phyloP scores from a whole-genome alignment of 2,797 vertebrate species.

The Rhabdophis nuchalis region DNA sequence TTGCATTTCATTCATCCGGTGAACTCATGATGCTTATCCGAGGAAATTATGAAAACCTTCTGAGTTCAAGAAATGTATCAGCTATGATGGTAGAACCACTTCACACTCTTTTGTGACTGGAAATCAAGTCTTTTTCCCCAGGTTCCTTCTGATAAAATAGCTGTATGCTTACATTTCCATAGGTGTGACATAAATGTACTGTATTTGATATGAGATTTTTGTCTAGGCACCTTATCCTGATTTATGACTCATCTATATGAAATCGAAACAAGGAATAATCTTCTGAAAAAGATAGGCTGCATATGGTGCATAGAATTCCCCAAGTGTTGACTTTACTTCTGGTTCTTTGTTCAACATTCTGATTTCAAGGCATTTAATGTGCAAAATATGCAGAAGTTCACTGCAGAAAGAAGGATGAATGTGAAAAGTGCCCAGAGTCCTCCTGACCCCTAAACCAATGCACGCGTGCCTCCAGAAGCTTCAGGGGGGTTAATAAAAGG shows the following conservation, averaged over 20 bases:
- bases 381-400: neutral
- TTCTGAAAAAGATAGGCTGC: neutral
- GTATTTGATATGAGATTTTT: neutral
- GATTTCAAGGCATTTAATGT: neutral
- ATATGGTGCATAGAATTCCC: too few species aligned
- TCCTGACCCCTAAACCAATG: neutral
- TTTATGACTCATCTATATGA: neutral
- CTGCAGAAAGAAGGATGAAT: neutral
- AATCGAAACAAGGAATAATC: neutral
- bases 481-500: neutral
- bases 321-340: neutral
- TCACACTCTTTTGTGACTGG: neutral
- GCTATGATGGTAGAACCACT: neutral
- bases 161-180: constrained; percentile 1
- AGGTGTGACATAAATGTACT: neutral
- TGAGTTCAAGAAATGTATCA: constrained; percentile 6
- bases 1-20: neutral
- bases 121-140: neutral
- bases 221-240: neutral
- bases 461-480: neutral
- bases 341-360: neutral
- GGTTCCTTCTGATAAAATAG: constrained; percentile 22
- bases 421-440: neutral
- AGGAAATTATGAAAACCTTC: neutral
- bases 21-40: neutral